Conservation (phyloP, 2,888 invertebrate genomes). For the Ormyrus nitidulus region DNA sequence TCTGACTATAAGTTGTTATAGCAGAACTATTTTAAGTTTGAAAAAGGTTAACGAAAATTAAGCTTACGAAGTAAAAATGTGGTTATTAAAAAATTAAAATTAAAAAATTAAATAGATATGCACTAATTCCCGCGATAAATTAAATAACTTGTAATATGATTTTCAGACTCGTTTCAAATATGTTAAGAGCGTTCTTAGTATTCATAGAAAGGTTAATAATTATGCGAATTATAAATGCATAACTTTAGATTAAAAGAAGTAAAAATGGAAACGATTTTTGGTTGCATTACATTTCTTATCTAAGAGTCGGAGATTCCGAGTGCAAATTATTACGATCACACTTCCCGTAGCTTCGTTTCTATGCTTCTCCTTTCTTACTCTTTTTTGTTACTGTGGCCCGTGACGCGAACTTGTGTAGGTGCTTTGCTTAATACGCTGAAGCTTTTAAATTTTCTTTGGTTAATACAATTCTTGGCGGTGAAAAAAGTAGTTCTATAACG, state of each 20-base stretch:
- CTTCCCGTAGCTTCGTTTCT: background rate
- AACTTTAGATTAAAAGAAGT: too few species aligned
- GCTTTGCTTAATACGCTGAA: conserved; percentile 31
- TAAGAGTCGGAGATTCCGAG: conserved; percentile 3
- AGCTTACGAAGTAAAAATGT: too few species aligned
- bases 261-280: background rate
- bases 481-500: background rate
- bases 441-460: conserved; percentile 12
- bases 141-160: too few species aligned
- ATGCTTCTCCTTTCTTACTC: background rate
- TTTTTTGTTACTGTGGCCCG: conserved; percentile 36
- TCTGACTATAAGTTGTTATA: too few species aligned
- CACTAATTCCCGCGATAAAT: too few species aligned
- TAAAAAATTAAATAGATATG: too few species aligned
- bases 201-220: background rate
- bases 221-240: background rate
- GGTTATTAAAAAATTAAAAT: too few species aligned
- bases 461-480: conserved; percentile 3
- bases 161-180: too few species aligned
- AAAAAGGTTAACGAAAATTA: too few species aligned
- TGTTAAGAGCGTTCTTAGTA: too few species aligned
- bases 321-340: conserved; percentile 8
- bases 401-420: conserved; percentile 46
- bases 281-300: background rate
- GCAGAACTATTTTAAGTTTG: too few species aligned